phyloP scores from a whole-genome alignment of 2,888 invertebrate genomes.

The Trichogramma dendrolimi region DNA sequence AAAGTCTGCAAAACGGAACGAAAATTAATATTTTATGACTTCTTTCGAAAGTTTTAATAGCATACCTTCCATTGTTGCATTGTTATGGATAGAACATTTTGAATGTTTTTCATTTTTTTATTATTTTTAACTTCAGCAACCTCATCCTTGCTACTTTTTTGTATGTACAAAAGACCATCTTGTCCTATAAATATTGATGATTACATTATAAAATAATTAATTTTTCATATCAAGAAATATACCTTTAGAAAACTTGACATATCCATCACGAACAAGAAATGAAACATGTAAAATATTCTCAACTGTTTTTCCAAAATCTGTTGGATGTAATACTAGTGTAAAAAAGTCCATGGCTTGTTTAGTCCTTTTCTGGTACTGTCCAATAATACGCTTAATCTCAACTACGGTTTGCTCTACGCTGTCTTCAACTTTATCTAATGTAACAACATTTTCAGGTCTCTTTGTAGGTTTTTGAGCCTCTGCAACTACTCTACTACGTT shows the following conservation, averaged over 20 bases:
- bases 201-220: too few species aligned
- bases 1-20: constrained; percentile 37
- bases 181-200: constrained; percentile 31
- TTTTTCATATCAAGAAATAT: not conserved
- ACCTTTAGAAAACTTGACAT: constrained; percentile 56
- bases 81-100: constrained; percentile 58
- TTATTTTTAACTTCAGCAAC: constrained; percentile 32
- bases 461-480: constrained; percentile 45
- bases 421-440: constrained; percentile 56
- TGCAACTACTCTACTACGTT: constrained; percentile 20
- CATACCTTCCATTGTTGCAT: constrained; percentile 59
- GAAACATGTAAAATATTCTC: constrained; percentile 66
- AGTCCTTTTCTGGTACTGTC: constrained; percentile 50
- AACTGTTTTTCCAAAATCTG: constrained; percentile 59
- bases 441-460: constrained; percentile 56
- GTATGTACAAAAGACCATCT: constrained; percentile 34
- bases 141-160: constrained; percentile 42
- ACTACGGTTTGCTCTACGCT: constrained; percentile 58
- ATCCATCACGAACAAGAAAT: constrained; percentile 60
- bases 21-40: constrained; percentile 28
- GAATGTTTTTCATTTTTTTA: constrained; percentile 51
- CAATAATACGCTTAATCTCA: constrained; percentile 54
- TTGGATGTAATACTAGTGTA: constrained; percentile 59
- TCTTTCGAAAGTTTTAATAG: constrained; percentile 45
- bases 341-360: constrained; percentile 58